These are phyloP conservation scores for Eilema depressum DNA, from an alignment of 2,888 invertebrate species.

Conservation along the genomic window DNA sequence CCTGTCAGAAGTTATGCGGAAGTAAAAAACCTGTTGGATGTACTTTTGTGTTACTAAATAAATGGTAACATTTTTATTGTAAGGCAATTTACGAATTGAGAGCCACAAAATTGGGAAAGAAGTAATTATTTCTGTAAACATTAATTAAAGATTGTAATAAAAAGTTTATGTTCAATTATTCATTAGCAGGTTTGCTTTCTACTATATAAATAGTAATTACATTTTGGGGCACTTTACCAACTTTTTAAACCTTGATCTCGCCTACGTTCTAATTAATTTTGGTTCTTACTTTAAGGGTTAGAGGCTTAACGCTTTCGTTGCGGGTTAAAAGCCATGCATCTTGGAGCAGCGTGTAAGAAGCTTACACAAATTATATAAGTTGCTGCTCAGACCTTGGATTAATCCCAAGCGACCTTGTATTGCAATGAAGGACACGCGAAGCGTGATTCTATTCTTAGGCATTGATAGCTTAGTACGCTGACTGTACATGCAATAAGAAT, in stretches of 20 bases:
- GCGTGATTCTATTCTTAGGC: constrained; percentile 24
- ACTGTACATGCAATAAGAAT: constrained; percentile 1
- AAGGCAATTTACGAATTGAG: not conserved
- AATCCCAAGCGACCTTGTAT: constrained; percentile 22
- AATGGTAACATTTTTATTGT: constrained; percentile 18
- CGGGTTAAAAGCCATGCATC: constrained; percentile 6
- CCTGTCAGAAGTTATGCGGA: constrained; percentile 37
- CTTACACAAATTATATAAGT: constrained; percentile 20
- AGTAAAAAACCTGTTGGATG: constrained; percentile 15
- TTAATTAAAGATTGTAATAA: not conserved
- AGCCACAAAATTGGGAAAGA: not conserved
- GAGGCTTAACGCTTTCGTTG: not conserved
- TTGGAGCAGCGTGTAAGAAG: constrained; percentile 14
- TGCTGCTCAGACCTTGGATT: constrained; percentile 20
- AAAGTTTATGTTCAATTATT: not conserved
- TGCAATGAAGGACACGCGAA: constrained; percentile 21
- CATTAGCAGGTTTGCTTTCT: not conserved
- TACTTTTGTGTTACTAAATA: constrained; percentile 18
- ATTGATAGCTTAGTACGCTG: constrained; percentile 16
- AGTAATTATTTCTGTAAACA: not conserved
- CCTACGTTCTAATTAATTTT: not conserved
- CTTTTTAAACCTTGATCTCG: not conserved
- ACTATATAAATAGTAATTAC: not conserved
- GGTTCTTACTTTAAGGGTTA: not conserved
- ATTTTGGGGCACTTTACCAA: not conserved